Conservation (phyloP, 2,113 vertebrate genomes). For the Thalassarche chlororhynchos region DNA sequence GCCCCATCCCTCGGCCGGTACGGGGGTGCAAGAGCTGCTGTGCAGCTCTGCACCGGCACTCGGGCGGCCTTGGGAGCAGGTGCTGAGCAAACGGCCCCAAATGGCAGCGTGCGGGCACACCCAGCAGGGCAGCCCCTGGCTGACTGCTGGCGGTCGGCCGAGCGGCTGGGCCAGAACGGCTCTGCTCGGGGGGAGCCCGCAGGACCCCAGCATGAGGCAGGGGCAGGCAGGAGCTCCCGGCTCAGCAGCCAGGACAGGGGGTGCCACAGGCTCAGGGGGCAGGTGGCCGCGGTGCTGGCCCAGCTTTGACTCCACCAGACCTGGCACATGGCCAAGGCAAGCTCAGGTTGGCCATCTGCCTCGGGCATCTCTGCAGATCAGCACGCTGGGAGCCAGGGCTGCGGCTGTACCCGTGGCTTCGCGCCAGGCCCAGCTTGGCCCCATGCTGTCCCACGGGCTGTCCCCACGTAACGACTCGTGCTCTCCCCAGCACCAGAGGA, state of each 20-base stretch:
- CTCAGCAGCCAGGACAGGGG: neutral
- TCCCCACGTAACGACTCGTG: accelerated
- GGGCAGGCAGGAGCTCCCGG: neutral
- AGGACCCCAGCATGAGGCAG: neutral
- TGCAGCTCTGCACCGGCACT: accelerated
- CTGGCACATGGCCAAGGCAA: accelerated
- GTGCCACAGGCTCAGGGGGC: accelerated
- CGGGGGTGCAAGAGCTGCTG: neutral
- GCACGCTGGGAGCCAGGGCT: neutral
- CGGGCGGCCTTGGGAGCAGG: neutral
- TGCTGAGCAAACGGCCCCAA: neutral
- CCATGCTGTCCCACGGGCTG: neutral
- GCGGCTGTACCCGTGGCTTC: neutral
- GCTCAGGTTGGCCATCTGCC: neutral
- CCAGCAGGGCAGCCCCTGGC: neutral
- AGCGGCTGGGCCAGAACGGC: neutral
- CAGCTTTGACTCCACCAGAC: neutral
- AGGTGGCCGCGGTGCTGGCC: accelerated
- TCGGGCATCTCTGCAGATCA: accelerated
- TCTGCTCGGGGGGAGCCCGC: accelerated
- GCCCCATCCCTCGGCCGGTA: accelerated
- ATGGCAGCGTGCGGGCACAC: accelerated
- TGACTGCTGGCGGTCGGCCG: neutral
- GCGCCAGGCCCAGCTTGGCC: too few species aligned
- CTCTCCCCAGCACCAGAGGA: neutral